A percentile compares a stretch with the other conserved stretches of the same genome.
These are phyloP conservation scores for Orthosia gracilis DNA, from an alignment of 2,888 invertebrate genomes.

Conservation along the genomic window DNA sequence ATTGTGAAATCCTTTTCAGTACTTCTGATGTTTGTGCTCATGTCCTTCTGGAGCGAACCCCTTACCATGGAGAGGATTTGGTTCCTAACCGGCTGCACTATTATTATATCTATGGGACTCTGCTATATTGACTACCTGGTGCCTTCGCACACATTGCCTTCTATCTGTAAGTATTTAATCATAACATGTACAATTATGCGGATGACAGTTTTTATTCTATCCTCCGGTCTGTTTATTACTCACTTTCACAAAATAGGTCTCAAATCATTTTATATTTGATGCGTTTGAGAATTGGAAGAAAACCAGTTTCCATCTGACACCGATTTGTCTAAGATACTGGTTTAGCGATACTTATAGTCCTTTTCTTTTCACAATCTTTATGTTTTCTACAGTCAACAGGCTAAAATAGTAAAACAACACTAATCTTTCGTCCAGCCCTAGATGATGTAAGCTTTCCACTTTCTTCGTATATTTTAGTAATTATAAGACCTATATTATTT, in stretches of 20 bases:
- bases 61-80: constrained; percentile 79
- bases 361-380: no score
- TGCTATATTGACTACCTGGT: constrained; percentile 83
- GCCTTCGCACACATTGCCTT: constrained; percentile 81
- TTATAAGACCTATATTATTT: not conserved
- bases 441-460: not conserved
- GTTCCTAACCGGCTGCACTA: constrained; percentile 79
- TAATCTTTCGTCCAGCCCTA: not conserved
- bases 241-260: not conserved
- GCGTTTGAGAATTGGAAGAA: no score
- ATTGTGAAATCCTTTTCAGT: constrained; percentile 73
- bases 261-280: no score
- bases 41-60: constrained; percentile 86
- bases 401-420: not conserved
- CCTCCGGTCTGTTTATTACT: not conserved
- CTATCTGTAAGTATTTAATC: constrained; percentile 78
- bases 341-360: no score
- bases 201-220: not conserved
- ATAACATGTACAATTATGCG: not conserved
- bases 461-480: not conserved
- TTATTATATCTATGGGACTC: constrained; percentile 81
- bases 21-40: constrained; percentile 78
- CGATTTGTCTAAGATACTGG: no score
- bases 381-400: not conserved
- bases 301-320: no score